A percentile compares a stretch with the other conserved stretches of the same genome.
phyloP scores from a whole-genome alignment of 1,140 invertebrate genomes.

The Hyposmocoma kahamanoa region DNA sequence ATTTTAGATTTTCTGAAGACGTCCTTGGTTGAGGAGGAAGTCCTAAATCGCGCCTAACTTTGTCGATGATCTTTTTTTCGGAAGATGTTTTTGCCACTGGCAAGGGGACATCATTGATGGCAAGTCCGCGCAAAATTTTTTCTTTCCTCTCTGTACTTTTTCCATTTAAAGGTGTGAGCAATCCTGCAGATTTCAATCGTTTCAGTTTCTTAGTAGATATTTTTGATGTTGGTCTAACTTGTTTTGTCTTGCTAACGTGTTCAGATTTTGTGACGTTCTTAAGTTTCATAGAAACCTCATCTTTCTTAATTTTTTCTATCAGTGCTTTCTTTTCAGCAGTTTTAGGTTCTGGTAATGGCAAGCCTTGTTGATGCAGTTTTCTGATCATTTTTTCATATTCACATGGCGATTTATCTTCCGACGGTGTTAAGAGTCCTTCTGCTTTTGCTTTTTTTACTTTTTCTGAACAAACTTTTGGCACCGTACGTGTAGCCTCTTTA shows the following conservation, averaged over 20 bases:
- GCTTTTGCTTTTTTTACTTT: conserved; percentile 20
- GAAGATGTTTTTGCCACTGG: conserved; percentile 24
- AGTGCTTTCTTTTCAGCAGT: conserved; percentile 28
- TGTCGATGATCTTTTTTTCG: conserved; percentile 29
- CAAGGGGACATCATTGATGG: conserved; percentile 17
- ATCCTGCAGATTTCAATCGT: neutral
- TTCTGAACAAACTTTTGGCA: too few species aligned
- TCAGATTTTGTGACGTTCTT: too few species aligned
- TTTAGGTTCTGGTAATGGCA: conserved; percentile 22
- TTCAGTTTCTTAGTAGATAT: neutral
- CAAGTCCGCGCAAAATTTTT: conserved; percentile 24
- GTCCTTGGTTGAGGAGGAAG: conserved; percentile 23
- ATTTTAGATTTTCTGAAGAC: conserved; percentile 22
- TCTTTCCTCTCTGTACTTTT: conserved; percentile 24
- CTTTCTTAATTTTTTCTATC: conserved; percentile 26
- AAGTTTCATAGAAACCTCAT: neutral
- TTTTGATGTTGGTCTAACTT: neutral
- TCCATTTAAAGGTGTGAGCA: conserved; percentile 20
- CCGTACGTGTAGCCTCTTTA: too few species aligned
- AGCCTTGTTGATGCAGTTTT: conserved; percentile 16
- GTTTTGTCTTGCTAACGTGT: neutral
- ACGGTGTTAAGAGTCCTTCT: conserved; percentile 11
- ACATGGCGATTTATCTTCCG: conserved; percentile 20
- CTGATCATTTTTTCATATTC: conserved; percentile 28
- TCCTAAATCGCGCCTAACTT: conserved; percentile 26